A percentile compares a stretch with the other conserved stretches of the same genome.
These are phyloP conservation scores for Cichlasoma orientale DNA, from an alignment of 2,797 vertebrate genomes.

Conservation along the genomic window DNA sequence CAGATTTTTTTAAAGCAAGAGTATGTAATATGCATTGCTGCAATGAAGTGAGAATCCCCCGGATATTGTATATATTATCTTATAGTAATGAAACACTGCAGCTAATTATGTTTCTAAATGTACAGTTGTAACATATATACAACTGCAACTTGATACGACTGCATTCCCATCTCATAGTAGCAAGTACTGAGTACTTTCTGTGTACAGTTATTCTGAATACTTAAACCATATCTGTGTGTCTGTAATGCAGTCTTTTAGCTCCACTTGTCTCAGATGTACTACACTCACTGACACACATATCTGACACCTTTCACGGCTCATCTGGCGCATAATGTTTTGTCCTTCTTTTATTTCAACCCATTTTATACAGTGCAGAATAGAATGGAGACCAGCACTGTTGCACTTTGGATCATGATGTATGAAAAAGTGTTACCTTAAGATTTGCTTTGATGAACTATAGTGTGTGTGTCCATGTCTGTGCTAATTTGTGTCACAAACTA, in stretches of 20 bases:
- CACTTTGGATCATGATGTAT: neutral
- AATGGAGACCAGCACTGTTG: rapidly evolving
- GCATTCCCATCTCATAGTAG: neutral
- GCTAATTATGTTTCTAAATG: neutral
- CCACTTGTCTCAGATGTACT: neutral
- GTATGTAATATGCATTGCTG: no score
- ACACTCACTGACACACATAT: neutral
- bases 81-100: no score
- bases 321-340: neutral
- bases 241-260: neutral
- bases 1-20: neutral
- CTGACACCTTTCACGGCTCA: conserved; percentile 14
- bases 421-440: neutral
- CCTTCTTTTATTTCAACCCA: neutral
- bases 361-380: neutral
- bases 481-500: neutral
- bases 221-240: neutral
- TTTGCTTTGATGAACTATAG: neutral
- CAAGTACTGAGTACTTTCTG: neutral
- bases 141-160: neutral
- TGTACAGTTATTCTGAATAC: no score
- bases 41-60: neutral
- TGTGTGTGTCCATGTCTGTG: neutral
- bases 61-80: neutral
- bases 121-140: neutral